A percentile compares a stretch with the other conserved stretches of the same genome.
These are phyloP conservation scores for Diabrotica balteata DNA, from an alignment of 2,888 invertebrate genomes.

Conservation along the genomic window DNA sequence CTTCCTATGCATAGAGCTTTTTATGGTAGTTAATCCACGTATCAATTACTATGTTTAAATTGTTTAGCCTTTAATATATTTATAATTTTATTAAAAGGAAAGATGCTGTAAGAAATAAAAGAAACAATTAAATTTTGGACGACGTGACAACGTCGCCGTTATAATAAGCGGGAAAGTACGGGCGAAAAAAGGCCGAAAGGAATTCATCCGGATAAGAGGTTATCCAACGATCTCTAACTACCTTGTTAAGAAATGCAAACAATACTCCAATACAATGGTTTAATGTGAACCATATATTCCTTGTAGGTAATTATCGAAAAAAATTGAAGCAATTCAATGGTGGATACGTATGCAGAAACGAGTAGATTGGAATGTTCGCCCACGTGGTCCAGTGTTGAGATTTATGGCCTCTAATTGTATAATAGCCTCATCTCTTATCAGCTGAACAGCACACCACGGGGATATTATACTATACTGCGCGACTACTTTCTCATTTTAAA, in stretches of 20 bases:
- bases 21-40: too few species aligned
- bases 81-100: too few species aligned
- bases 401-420: constrained; percentile 24
- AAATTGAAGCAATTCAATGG: constrained; percentile 31
- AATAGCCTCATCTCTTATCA: constrained; percentile 20
- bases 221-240: constrained; percentile 35
- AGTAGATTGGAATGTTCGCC: constrained; percentile 24
- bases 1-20: too few species aligned
- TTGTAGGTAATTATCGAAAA: constrained; percentile 38
- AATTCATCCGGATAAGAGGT: constrained; percentile 37
- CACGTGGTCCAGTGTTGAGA: constrained; percentile 22
- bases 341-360: constrained; percentile 22
- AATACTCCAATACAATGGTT: constrained; percentile 39
- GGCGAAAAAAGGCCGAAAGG: constrained; percentile 17
- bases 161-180: too few species aligned
- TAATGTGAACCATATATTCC: constrained; percentile 38
- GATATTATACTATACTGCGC: not conserved
- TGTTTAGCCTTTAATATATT: too few species aligned
- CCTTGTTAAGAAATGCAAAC: constrained; percentile 40
- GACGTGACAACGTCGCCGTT: not conserved
- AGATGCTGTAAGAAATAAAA: too few species aligned
- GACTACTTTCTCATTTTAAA: too few species aligned
- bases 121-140: not conserved
- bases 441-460: constrained; percentile 1
- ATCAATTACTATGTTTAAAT: too few species aligned